These are phyloP conservation scores for Acleris sparsana DNA, from an alignment of 2,888 invertebrate species.

Conservation along the genomic window DNA sequence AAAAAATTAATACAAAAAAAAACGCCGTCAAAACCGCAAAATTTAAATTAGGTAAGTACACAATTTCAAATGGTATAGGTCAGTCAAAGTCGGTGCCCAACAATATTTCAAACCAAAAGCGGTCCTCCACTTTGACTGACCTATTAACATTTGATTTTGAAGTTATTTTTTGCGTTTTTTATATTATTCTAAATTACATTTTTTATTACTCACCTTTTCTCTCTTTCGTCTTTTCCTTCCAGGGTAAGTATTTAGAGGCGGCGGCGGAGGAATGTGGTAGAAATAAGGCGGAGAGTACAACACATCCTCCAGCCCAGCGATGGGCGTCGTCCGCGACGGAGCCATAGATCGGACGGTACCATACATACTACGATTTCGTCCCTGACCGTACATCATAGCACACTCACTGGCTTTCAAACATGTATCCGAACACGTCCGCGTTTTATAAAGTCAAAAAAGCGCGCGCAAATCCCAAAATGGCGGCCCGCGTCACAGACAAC, in stretches of 20 bases:
- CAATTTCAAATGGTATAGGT: no score
- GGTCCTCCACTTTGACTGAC: no score
- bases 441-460: constrained; percentile 45
- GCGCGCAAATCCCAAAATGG: constrained; percentile 41
- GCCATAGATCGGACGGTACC: constrained; percentile 75
- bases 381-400: constrained; percentile 69
- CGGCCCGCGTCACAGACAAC: constrained; percentile 12
- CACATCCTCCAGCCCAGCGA: constrained; percentile 64
- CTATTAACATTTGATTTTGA: no score
- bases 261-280: constrained; percentile 73
- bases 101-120: no score
- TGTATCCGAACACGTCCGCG: constrained; percentile 44
- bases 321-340: constrained; percentile 62
- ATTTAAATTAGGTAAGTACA: no score
- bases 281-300: constrained; percentile 71
- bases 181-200: no score
- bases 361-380: constrained; percentile 66
- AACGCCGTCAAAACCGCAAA: no score
- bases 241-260: constrained; percentile 74
- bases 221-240: constrained; percentile 75
- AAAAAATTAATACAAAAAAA: no score
- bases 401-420: constrained; percentile 44
- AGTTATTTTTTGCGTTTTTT: no score
- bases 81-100: no score
- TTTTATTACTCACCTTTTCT: constrained; percentile 47